Evolutionary conservation across 2,797 vertebrate species (phyloP), one percentile per base, ranked within the genome.

Genomic region (Malacoctenus gilli): DNA sequence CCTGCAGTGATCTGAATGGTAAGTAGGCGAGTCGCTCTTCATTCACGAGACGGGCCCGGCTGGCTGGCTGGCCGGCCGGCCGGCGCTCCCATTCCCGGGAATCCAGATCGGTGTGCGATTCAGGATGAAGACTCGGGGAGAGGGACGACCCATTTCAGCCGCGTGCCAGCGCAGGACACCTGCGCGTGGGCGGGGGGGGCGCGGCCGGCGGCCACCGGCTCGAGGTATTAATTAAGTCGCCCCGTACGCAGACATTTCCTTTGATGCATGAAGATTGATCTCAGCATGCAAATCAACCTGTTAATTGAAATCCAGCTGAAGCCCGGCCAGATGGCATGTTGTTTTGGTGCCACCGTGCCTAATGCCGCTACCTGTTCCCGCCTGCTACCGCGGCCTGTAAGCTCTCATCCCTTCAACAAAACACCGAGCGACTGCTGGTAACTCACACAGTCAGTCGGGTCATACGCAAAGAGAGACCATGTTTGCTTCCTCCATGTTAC

Each of bases 271-370:
- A 74, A 69, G 78, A 81, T 37, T 44, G 79, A 75, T 77, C 75
- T 74, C 72, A 18, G 72, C 78, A 83, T 86, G 85, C 83, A 85
- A 86, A 86, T 86, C 59, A 64, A 80, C 70, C 21, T 39, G 38
- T 72, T 88, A 87, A 87, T 83, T 85, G 80, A 87, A 89, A 82
- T 72, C 70, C 75, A 57, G 74, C 68, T 81, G 77, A 83, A 75
- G 70, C 60, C 39, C 50, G 75, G 69, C 84, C 88, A 89, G 85
- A 86, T 89, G 85, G 84, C 65, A 52, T 44, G 80, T 74, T 85
- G 75, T 75, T 80, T 78, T 75, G 30, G 58, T 62, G 65, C 63
- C 80, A 74, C 79, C 60, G 3, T 50, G 54, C 60, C 78, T 80
- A 75, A 80, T 78, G 64, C 78, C 66, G 63, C 76, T 74, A 75